phyloP scores from a whole-genome alignment of 2,797 vertebrate genomes.

The Melanotaenia maccullochi region DNA sequence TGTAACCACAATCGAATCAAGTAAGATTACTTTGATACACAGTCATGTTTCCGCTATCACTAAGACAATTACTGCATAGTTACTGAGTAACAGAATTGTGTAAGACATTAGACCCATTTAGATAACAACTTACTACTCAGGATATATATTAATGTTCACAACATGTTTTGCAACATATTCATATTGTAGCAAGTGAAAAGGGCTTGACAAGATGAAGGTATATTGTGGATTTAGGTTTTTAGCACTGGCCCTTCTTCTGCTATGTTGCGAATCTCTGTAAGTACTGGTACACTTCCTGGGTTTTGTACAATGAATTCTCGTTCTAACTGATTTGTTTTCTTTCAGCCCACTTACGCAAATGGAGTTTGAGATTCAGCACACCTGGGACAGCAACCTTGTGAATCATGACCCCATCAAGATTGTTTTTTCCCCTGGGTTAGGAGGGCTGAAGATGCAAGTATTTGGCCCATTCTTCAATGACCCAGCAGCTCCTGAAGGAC shows the following conservation, averaged over 20 bases:
- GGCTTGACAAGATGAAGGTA: conserved; percentile 50
- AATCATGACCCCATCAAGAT: conserved; percentile 84
- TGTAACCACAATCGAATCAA: conserved; percentile 1
- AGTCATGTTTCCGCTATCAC: conserved; percentile 3
- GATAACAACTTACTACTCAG: conserved; percentile 35
- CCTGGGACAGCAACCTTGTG: conserved; percentile 88
- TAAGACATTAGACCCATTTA: neutral
- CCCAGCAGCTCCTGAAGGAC: conserved; percentile 84
- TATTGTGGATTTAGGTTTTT: conserved; percentile 42
- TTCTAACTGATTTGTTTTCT: conserved; percentile 14
- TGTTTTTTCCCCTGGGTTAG: conserved; percentile 76
- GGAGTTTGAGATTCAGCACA: conserved; percentile 87
- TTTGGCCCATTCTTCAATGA: conserved; percentile 91
- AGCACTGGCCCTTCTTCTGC: conserved; percentile 34
- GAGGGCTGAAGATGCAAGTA: conserved; percentile 86
- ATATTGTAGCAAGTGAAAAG: conserved; percentile 2
- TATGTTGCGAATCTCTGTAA: conserved; percentile 62
- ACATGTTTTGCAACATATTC: neutral
- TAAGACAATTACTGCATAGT: conserved; percentile 23
- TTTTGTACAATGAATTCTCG: neutral
- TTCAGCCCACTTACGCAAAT: conserved; percentile 72
- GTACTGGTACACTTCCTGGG: conserved; percentile 3
- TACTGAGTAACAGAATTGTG: conserved; percentile 43
- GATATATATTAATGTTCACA: neutral
- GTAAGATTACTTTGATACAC: conserved; percentile 1